A percentile compares a stretch with the other conserved stretches of the same genome.
Evolutionary conservation across 2,113 vertebrate species (phyloP).

Genomic region (Nothoprocta perdicaria): DNA sequence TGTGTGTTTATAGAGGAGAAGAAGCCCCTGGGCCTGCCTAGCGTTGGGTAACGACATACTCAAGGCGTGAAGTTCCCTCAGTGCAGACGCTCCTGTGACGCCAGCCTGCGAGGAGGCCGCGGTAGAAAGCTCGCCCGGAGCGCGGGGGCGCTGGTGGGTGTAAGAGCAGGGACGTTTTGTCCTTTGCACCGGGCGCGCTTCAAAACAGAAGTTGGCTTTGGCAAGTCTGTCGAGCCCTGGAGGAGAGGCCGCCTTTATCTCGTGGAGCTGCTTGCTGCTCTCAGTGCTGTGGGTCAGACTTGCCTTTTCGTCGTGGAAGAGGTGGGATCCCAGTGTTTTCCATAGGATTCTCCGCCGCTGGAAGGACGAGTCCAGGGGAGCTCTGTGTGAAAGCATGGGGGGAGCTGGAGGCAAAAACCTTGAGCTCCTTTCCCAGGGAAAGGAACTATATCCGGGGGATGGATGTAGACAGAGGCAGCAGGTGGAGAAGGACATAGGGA

Average conservation of each 20-base stretch:
- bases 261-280: slow-evolving; percentile 17
- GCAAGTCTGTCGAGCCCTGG: neutral
- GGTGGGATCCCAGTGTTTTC: neutral
- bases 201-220: slow-evolving; percentile 28
- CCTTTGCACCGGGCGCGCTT: neutral
- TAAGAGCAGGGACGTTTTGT: neutral
- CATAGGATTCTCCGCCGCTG: rapidly evolving
- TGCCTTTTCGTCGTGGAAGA: neutral
- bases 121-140: neutral
- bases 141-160: neutral
- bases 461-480: neutral
- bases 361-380: neutral
- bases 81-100: slow-evolving; percentile 55
- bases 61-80: slow-evolving; percentile 58
- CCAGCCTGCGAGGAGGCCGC: slow-evolving; percentile 9
- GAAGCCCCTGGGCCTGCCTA: neutral
- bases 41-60: slow-evolving; percentile 58
- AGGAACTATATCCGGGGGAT: no score
- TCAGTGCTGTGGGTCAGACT: neutral
- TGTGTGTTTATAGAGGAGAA: neutral
- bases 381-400: neutral
- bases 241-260: neutral
- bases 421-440: neutral
- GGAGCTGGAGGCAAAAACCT: neutral
- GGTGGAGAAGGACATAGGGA: rapidly evolving